These are phyloP conservation scores for Stratiomys singularior DNA, from an alignment of 2,888 invertebrate genomes.

Conservation along the genomic window DNA sequence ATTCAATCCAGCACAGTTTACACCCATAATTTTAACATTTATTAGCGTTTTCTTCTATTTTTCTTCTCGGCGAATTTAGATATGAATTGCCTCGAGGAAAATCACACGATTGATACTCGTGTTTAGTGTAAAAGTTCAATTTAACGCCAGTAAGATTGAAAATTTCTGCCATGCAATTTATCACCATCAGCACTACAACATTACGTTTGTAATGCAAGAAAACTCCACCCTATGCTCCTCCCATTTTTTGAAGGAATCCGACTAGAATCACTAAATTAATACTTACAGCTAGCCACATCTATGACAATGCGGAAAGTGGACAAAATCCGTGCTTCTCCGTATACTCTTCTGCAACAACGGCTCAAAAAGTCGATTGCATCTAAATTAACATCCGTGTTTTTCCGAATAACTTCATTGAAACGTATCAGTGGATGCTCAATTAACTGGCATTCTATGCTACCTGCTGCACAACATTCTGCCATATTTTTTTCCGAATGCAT, in stretches of 20 bases:
- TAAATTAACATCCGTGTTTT: constrained; percentile 42
- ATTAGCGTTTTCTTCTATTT: background rate
- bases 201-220: background rate
- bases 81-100: background rate
- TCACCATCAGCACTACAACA: background rate
- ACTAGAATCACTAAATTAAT: constrained; percentile 31
- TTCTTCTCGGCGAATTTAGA: too few relatives aligned
- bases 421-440: constrained; percentile 5
- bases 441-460: constrained; percentile 36
- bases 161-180: constrained; percentile 25
- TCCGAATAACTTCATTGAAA: constrained; percentile 33
- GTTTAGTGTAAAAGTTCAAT: constrained; percentile 27
- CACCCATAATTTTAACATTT: constrained; percentile 7
- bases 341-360: background rate
- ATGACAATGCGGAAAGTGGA: background rate
- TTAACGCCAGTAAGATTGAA: background rate
- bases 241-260: too few relatives aligned
- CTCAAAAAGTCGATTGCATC: constrained; percentile 20
- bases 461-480: constrained; percentile 1
- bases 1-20: background rate
- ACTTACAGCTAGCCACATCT: background rate
- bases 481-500: background rate
- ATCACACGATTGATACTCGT: background rate
- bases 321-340: background rate
- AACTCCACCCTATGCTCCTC: constrained; percentile 12